Conservation (phyloP, 2,888 invertebrate genomes). For the Rotaria socialis region DNA sequence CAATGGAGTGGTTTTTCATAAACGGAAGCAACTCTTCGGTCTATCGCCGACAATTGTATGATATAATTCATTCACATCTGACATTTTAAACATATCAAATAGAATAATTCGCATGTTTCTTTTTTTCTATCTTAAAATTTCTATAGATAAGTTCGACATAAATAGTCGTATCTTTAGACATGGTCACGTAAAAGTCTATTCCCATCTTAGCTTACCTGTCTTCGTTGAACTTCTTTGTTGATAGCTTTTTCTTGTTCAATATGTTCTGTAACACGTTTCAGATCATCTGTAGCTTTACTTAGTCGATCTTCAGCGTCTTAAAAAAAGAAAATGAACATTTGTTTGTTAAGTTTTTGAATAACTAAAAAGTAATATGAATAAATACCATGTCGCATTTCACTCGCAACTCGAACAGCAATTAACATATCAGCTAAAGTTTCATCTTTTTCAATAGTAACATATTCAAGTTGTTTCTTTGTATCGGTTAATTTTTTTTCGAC, state of each 20-base stretch:
- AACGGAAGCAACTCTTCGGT: too few relatives aligned
- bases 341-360: neutral
- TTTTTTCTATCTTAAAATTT: too few relatives aligned
- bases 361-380: too few relatives aligned
- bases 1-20: too few relatives aligned
- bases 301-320: conserved; percentile 28
- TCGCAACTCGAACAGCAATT: conserved; percentile 28
- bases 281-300: conserved; percentile 16
- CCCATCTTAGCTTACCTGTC: neutral
- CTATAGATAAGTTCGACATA: too few relatives aligned
- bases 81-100: too few relatives aligned
- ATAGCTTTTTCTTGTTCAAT: conserved; percentile 12
- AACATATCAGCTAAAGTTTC: conserved; percentile 24
- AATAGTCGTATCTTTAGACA: too few relatives aligned
- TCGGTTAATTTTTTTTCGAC: conserved; percentile 6
- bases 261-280: conserved; percentile 18
- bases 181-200: too few relatives aligned
- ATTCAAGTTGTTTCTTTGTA: conserved; percentile 18
- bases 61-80: too few relatives aligned
- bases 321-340: too few relatives aligned
- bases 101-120: too few relatives aligned
- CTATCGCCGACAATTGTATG: too few relatives aligned
- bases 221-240: conserved; percentile 1
- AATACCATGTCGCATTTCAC: conserved; percentile 20
- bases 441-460: neutral